These are phyloP conservation scores for Diorhabda carinulata DNA, from an alignment of 1,140 invertebrate species.

Conservation along the genomic window DNA sequence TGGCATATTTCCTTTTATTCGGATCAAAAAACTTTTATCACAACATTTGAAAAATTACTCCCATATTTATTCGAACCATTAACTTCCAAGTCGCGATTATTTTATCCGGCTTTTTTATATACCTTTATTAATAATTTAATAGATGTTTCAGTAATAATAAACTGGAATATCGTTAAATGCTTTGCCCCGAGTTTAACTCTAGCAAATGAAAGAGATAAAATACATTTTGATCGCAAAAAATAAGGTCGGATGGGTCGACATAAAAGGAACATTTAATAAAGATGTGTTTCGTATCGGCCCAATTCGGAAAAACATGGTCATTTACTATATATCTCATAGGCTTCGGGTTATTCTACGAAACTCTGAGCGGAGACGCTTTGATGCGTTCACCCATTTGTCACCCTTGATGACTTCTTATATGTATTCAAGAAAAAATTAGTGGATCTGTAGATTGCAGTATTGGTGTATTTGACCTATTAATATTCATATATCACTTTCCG, in stretches of 20 bases:
- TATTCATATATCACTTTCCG: neutral
- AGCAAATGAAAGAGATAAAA: neutral
- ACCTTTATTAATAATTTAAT: too few species aligned
- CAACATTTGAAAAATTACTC: too few species aligned
- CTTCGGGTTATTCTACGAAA: neutral
- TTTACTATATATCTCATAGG: neutral
- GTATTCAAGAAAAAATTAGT: neutral
- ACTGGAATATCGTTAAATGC: too few species aligned
- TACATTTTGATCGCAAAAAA: neutral
- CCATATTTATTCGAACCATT: too few species aligned
- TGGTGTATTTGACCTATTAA: neutral
- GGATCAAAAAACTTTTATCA: too few species aligned
- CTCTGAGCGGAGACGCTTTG: neutral
- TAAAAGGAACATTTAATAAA: neutral
- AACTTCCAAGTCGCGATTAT: too few species aligned
- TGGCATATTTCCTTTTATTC: too few species aligned
- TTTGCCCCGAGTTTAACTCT: neutral
- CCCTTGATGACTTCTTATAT: neutral
- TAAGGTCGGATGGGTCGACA: neutral
- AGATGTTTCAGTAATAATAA: too few species aligned
- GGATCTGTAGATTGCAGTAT: neutral
- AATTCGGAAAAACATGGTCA: neutral
- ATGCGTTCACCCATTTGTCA: neutral
- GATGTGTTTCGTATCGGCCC: neutral
- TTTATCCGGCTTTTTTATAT: too few species aligned